Evolutionary conservation across 92 coral and sea anemone species (phyloP), one percentile per base, ranked within the genome.

Genomic region (Scolanthus callimorphus): DNA sequence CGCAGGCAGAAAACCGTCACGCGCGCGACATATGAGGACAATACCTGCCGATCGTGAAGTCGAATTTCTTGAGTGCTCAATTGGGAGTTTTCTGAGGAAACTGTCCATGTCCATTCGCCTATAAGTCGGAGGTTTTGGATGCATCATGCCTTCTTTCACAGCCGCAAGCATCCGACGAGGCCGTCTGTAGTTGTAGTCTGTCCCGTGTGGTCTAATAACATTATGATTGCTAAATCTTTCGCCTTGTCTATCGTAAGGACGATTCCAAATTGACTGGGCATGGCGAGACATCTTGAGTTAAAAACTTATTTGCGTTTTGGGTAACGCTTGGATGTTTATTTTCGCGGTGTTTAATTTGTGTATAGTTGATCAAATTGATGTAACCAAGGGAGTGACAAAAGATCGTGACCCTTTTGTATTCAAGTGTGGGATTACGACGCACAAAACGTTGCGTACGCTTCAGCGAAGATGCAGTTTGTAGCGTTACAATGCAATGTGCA

Each of bases 81-180:
- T 89, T 25, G 99, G 99, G 21, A 94, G 55, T 78, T 94, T 94
- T 24, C 89, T 62, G 55, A 94, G 60, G 31, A 71, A 51, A 63
- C 67, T 76, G 57, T 94, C 99, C 68, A 88, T 88, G 27, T 94
- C 99, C 59, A 94, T 74, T 27, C 79, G 54, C 15, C 97, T 80
- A 25, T 89, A 89, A 4, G 88, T 84, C 65, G 99, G 99, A 37
- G 96, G 97, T 30, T 94, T 85, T 0, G 99, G 95, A 67, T 94
- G 97, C 39, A 81, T 51, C 97, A 94, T 89, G 51, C 90, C 96
- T 31, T 84, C 95, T 62, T 94, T 94, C 1, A 94, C 95, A 12
- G 97, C 99, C 39, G 80, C 95, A 17, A 94, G 79, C 99, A 94
- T 94, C 55, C 99, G 71, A 23, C 99, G 72, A 1, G 99, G 90